phyloP scores from a whole-genome alignment of 2,888 invertebrate species.

The Pristionchus maxplancki region DNA sequence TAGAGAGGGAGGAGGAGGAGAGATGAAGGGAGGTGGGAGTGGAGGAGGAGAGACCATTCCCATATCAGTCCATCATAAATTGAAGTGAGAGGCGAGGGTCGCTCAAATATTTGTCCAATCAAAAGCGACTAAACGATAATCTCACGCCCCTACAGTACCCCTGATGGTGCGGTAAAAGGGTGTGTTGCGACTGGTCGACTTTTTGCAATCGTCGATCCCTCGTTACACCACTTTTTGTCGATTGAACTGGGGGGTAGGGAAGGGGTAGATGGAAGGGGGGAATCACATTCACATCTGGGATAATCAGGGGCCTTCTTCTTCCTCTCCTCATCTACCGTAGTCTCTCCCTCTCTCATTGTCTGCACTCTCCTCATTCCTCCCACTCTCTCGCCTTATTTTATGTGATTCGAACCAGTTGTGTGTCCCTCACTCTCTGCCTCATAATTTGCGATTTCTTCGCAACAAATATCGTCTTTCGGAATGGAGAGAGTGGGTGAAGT shows the following conservation, averaged over 20 bases:
- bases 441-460: constrained; percentile 53
- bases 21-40: not conserved
- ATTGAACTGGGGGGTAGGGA: constrained; percentile 12
- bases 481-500: not conserved
- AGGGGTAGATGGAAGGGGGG: not conserved
- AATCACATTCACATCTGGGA: constrained; percentile 34
- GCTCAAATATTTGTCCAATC: constrained; percentile 43
- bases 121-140: constrained; percentile 25
- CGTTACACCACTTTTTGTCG: not conserved
- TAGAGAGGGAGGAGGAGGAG: not conserved
- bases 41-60: constrained; percentile 13
- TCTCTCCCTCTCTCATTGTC: not conserved
- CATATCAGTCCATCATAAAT: constrained; percentile 51
- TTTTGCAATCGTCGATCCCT: constrained; percentile 1
- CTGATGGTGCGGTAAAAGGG: not conserved
- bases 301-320: constrained; percentile 28
- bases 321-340: not conserved
- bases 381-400: constrained; percentile 39
- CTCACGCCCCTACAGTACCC: constrained; percentile 20
- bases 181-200: not conserved
- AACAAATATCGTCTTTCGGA: constrained; percentile 47
- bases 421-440: constrained; percentile 33
- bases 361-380: not conserved
- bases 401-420: constrained; percentile 53
- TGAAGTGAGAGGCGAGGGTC: not conserved